phyloP scores from a whole-genome alignment of 37 sponge, comb jelly and placozoan genomes.

The Cladorhizidae sp. region DNA sequence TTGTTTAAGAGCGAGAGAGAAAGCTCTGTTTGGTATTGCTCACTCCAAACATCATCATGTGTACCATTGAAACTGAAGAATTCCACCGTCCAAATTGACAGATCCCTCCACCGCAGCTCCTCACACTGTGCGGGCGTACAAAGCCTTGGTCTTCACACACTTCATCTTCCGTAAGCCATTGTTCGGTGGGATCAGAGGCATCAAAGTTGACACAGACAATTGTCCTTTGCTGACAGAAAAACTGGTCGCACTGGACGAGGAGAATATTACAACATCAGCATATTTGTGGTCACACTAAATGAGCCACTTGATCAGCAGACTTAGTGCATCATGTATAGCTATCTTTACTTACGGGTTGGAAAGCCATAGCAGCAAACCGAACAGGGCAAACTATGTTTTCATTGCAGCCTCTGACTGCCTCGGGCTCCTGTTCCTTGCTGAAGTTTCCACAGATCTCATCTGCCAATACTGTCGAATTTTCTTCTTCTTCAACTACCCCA shows the following conservation, averaged over 20 bases:
- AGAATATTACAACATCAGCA: neutral
- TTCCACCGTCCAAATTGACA: neutral
- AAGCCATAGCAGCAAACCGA: neutral
- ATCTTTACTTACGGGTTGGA: constrained; percentile 7
- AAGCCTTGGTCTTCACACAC: constrained; percentile 1
- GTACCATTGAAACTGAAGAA: neutral
- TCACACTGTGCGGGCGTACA: neutral
- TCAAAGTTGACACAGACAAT: constrained; percentile 7
- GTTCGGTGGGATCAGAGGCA: neutral
- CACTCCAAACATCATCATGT: too few species aligned
- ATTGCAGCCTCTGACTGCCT: neutral
- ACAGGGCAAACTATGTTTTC: neutral
- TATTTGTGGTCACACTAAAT: too few species aligned
- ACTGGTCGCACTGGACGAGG: neutral
- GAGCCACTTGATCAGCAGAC: neutral
- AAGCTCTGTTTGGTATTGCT: too few species aligned
- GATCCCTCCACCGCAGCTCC: constrained; percentile 4
- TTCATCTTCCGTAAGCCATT: neutral
- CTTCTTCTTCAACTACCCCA: neutral
- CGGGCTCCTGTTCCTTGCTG: neutral
- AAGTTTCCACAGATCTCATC: neutral
- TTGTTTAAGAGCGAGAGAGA: too few species aligned
- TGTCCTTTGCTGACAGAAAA: constrained; percentile 2
- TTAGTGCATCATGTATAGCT: neutral
- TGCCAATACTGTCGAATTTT: too few species aligned